Conservation (phyloP, 2,113 vertebrate species). For the Gambusia holbrooki region DNA sequence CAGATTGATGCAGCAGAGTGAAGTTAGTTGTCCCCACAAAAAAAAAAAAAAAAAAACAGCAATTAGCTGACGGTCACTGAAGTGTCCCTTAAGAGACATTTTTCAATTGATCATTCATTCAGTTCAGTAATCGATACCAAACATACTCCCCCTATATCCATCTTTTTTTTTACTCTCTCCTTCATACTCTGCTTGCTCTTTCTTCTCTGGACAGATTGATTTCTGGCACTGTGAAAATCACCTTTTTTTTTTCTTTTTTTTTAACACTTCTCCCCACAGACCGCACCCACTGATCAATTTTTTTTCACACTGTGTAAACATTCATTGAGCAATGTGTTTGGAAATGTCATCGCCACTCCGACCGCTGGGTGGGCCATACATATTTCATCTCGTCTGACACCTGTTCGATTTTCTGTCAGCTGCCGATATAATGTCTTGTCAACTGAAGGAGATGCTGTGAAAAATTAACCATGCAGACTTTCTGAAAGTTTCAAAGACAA, state of each 20-base stretch:
- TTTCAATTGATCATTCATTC: constrained; percentile 39
- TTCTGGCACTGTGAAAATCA: constrained; percentile 62
- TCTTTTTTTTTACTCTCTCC: constrained; percentile 13
- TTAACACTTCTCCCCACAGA: constrained; percentile 21
- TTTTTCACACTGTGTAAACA: constrained; percentile 80
- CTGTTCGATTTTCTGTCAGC: constrained; percentile 77
- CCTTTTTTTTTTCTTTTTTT: constrained; percentile 6
- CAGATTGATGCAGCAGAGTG: neutral
- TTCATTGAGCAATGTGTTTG: constrained; percentile 76
- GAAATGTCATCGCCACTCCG: constrained; percentile 76
- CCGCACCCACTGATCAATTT: constrained; percentile 72
- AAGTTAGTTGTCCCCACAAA: constrained; percentile 9
- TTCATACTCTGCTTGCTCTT: constrained; percentile 20
- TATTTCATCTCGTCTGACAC: constrained; percentile 78
- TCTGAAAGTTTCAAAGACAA: constrained; percentile 78
- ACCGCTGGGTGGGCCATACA: constrained; percentile 76
- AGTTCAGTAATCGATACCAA: constrained; percentile 15
- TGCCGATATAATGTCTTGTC: constrained; percentile 35
- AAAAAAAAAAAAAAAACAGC: constrained; percentile 45
- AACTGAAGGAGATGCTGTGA: constrained; percentile 59
- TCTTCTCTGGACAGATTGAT: constrained; percentile 70
- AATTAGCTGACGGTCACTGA: constrained; percentile 12
- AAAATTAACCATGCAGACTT: constrained; percentile 70
- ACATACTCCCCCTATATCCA: constrained; percentile 15
- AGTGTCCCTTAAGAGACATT: constrained; percentile 9